Conservation (phyloP, 2,113 vertebrate genomes). For the Sardina pilchardus region DNA sequence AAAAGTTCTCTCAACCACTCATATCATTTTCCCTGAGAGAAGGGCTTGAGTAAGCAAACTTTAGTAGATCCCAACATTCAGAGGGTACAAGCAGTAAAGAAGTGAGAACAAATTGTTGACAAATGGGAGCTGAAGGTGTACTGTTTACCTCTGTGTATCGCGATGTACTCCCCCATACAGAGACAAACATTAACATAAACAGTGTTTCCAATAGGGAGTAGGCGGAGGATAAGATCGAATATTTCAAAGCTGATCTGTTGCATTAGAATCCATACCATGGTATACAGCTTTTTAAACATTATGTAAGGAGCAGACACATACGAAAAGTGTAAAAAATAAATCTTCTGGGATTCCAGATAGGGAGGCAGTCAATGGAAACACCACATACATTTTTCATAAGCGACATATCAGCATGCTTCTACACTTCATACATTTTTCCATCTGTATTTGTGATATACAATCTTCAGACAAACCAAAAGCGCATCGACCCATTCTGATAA, state of each 20-base stretch:
- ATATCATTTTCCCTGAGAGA: too few species aligned
- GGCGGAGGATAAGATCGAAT: constrained; percentile 22
- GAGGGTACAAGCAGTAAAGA: too few species aligned
- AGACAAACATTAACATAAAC: not conserved
- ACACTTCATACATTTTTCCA: constrained; percentile 33
- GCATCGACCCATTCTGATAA: not conserved
- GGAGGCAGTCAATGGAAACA: not conserved
- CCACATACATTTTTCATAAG: constrained; percentile 42
- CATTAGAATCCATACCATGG: constrained; percentile 29
- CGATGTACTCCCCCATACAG: not conserved
- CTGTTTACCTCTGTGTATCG: constrained; percentile 33
- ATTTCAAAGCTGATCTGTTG: constrained; percentile 35
- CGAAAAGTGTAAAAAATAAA: constrained; percentile 1
- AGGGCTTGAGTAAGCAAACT: too few species aligned
- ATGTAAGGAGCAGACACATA: constrained; percentile 13
- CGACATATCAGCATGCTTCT: constrained; percentile 21
- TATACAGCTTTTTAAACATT: not conserved
- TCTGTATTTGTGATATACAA: constrained; percentile 28
- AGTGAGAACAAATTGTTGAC: not conserved
- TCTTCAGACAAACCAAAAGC: constrained; percentile 20
- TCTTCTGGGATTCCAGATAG: constrained; percentile 9
- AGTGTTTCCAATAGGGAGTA: constrained; percentile 29
- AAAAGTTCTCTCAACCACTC: too few species aligned
- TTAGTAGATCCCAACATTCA: too few species aligned
- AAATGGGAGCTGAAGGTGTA: constrained; percentile 32